phyloP scores from a whole-genome alignment of 2,797 vertebrate species.

The Falco biarmicus region DNA sequence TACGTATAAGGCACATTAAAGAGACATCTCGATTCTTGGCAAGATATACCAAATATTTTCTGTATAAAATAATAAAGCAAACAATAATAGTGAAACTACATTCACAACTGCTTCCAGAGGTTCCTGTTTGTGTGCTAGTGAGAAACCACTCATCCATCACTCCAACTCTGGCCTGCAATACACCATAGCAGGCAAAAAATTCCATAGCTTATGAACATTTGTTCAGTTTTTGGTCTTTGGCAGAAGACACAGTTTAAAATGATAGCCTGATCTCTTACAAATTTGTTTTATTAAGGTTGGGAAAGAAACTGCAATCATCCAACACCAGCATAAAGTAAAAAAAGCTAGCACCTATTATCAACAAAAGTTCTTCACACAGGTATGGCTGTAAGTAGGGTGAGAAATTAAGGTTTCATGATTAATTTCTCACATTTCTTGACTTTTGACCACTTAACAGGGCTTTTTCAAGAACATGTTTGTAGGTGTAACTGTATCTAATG shows the following conservation, averaged over 20 bases:
- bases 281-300: background rate
- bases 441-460: background rate
- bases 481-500: background rate
- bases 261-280: background rate
- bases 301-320: background rate
- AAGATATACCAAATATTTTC: background rate
- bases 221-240: background rate
- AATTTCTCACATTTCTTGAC: background rate
- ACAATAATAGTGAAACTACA: background rate
- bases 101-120: background rate
- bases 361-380: background rate
- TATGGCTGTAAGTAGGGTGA: rapidly evolving
- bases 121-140: background rate
- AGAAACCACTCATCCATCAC: background rate
- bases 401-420: background rate
- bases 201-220: background rate
- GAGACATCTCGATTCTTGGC: background rate
- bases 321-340: background rate
- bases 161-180: background rate
- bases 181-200: background rate
- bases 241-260: background rate
- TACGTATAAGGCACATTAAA: background rate
- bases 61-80: background rate
- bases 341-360: background rate
- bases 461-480: background rate